Percentiles rank a stretch among this genome's conserved stretches.
These are phyloP conservation scores for Eubucco bourcierii DNA, from an alignment of 2,113 vertebrate genomes.

Conservation along the genomic window DNA sequence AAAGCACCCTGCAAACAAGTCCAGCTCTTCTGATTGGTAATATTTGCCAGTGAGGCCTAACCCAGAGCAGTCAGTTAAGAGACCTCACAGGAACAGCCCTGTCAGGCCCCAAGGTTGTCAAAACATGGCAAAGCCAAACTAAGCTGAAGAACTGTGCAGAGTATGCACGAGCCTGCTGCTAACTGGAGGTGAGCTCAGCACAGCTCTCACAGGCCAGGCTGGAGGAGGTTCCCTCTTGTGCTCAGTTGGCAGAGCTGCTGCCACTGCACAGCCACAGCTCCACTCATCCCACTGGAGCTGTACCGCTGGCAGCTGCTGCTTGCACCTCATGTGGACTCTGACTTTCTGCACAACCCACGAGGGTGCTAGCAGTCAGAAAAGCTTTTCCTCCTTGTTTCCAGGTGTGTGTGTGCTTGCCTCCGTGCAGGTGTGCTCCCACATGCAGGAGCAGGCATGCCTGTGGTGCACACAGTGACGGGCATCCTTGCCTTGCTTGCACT, in stretches of 20 bases:
- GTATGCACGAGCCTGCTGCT: neutral
- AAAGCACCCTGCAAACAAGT: neutral
- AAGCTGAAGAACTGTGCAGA: neutral
- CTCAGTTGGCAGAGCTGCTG: neutral
- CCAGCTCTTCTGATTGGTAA: neutral
- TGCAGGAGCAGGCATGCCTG: too few species aligned
- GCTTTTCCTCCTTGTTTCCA: neutral
- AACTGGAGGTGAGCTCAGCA: neutral
- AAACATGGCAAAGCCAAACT: neutral
- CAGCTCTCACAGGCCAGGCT: neutral
- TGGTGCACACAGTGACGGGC: fast-evolving
- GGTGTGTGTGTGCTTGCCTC: neutral
- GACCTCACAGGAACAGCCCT: neutral
- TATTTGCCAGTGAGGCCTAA: neutral
- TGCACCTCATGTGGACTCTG: neutral
- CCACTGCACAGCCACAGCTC: fast-evolving
- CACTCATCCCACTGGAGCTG: fast-evolving
- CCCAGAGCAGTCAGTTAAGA: neutral
- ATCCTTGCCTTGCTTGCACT: neutral
- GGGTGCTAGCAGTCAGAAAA: neutral
- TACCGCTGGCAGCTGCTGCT: neutral
- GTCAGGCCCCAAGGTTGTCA: neutral
- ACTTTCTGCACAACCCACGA: fast-evolving
- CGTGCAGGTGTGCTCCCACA: neutral
- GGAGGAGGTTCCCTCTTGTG: neutral